Conservation (phyloP, 2,113 vertebrate genomes). For the Anthoscopus minutus region DNA sequence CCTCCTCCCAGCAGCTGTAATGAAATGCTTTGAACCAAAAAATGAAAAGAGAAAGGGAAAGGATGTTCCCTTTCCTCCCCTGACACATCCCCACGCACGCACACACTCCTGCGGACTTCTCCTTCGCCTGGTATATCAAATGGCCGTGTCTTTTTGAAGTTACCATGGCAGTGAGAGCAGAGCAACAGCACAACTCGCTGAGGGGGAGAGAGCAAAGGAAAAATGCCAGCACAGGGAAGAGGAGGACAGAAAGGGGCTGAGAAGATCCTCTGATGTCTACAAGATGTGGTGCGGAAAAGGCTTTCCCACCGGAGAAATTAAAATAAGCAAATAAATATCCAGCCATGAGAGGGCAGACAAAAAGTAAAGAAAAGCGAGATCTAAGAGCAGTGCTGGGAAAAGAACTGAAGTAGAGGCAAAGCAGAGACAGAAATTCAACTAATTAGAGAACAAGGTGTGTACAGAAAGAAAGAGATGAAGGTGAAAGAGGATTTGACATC, state of each 20-base stretch:
- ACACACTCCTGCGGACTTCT: neutral
- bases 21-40: neutral
- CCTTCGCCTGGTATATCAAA: neutral
- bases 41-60: conserved; percentile 2
- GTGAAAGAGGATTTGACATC: neutral
- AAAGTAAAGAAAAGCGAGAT: conserved; percentile 20
- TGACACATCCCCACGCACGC: neutral
- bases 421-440: neutral
- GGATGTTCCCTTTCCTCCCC: neutral
- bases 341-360: conserved; percentile 26
- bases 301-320: neutral
- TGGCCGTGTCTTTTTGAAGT: conserved; percentile 42
- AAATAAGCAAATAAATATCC: conserved; percentile 62
- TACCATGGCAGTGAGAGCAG: conserved; percentile 30
- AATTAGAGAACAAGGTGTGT: conserved; percentile 1
- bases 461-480: neutral
- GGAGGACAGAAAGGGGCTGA: neutral
- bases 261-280: conserved; percentile 34
- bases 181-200: neutral
- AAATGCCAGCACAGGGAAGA: neutral
- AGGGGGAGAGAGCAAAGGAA: neutral
- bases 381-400: neutral
- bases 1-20: neutral
- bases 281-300: neutral
- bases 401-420: neutral